Evolutionary conservation across 2,888 invertebrate genomes (phyloP).

Genomic region (Mythimna vitellina): DNA sequence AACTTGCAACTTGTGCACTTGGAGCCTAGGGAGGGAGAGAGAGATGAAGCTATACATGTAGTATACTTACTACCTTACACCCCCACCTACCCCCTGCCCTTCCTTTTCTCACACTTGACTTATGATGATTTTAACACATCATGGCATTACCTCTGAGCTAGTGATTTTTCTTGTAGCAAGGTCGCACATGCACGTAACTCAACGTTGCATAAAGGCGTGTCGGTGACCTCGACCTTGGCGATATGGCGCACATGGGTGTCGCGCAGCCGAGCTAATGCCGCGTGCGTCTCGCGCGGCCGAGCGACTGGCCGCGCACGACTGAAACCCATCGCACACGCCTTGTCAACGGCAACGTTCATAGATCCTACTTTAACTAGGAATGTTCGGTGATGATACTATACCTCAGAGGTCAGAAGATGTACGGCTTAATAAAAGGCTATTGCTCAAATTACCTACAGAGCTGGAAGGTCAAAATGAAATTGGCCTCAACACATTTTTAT

Average conservation of each 20-base stretch:
- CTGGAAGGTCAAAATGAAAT: not conserved
- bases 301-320: not conserved
- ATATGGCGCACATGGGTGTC: constrained; percentile 17
- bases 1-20: constrained; percentile 9
- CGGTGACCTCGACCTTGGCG: constrained; percentile 33
- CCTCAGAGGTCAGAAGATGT: too few species aligned
- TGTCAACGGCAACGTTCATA: not conserved
- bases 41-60: too few species aligned
- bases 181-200: constrained; percentile 24
- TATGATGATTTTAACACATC: too few species aligned
- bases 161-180: constrained; percentile 10
- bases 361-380: not conserved
- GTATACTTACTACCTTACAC: too few species aligned
- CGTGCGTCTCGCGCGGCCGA: constrained; percentile 16
- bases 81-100: too few species aligned
- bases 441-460: not conserved
- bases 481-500: not conserved
- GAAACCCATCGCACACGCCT: not conserved
- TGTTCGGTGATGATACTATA: too few species aligned
- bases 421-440: not conserved
- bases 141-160: not conserved
- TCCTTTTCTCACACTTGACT: too few species aligned
- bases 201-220: constrained; percentile 21
- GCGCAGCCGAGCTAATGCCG: constrained; percentile 1
- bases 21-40: too few species aligned